Evolutionary conservation across 2,888 invertebrate species (phyloP).

Genomic region (Eupeodes luniger): DNA sequence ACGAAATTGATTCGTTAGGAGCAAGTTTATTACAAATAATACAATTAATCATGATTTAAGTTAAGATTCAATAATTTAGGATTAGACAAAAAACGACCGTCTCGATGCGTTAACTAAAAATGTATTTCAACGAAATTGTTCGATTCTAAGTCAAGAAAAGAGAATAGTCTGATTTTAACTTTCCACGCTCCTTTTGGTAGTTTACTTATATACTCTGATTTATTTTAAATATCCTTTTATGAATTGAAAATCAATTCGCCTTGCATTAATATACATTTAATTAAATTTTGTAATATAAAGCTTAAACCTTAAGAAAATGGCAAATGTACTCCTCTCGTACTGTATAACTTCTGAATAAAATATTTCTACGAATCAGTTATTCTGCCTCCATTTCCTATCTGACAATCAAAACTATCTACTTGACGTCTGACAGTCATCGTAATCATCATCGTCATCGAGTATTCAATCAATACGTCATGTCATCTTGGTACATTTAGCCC

Average conservation of each 20-base stretch:
- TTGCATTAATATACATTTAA: neutral
- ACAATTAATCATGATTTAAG: no score
- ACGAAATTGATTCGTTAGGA: no score
- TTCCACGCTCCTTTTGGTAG: no score
- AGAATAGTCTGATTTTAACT: no score
- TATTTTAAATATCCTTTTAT: neutral
- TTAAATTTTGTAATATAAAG: slow-evolving; percentile 11
- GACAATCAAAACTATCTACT: slow-evolving; percentile 5
- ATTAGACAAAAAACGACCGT: no score
- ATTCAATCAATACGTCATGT: slow-evolving; percentile 11
- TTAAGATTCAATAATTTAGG: no score
- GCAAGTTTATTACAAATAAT: no score
- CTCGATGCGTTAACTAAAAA: no score
- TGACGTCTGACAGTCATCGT: slow-evolving; percentile 4
- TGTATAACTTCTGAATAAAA: neutral
- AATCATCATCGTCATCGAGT: neutral
- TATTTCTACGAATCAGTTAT: slow-evolving; percentile 12
- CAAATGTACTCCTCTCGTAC: neutral
- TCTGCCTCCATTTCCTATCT: slow-evolving; percentile 1
- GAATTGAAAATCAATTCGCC: neutral
- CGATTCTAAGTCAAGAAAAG: no score
- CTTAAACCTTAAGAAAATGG: neutral
- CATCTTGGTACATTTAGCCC: neutral
- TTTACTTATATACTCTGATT: no score
- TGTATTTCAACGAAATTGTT: no score